Base-by-base conservation (phyloP, 1,140 invertebrate genomes). In the Bemisia tabaci region DNA sequence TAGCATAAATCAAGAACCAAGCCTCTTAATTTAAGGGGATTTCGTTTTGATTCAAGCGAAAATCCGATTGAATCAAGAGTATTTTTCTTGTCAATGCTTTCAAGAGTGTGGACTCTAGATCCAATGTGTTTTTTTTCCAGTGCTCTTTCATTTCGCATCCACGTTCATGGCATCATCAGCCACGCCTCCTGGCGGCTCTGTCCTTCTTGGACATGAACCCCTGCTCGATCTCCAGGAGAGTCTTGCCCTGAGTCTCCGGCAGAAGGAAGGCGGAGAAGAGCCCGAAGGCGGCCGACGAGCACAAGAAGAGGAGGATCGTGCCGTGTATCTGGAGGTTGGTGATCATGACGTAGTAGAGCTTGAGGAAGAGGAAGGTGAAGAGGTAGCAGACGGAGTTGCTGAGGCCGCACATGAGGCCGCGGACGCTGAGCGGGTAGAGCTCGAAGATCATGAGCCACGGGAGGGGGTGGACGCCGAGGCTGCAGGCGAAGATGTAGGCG, bases 161-260 rank as follows among this genome's bases (percentile, higher is more conserved):
- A n/a, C n/a, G n/a, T n/a, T n/a, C n/a, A n/a, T n/a, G n/a, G n/a
- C n/a, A n/a, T n/a, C n/a, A n/a, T n/a, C n/a, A n/a, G n/a, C n/a
- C n/a, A n/a, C n/a, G n/a, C n/a, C n/a, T n/a, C n/a, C n/a, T n/a
- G n/a, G n/a, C n/a, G n/a, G n/a, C n/a, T 17, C 33, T 48, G 5
- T 48, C 33, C 17, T 48, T 48, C 33, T 48, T 48, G n/a, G 33
- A 24, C 25, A 59, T 63, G 48, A 67, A 68, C 12, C 25, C 39
- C 25, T 66, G 78, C 67, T 86, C 84, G 11, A 93, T 89, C 74
- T 92, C 87, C 22, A 85, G 80, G 1, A 92, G 76, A 0, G 82
- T 84, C 70, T 87, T 88, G 0, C 89, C 87, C 68, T 86, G 88
- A 0, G 91, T 95, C 76, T 95, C 92, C 0, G 92, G 91, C 2